Evolutionary conservation across 1,140 invertebrate species (phyloP).

Genomic region (Popillia japonica): DNA sequence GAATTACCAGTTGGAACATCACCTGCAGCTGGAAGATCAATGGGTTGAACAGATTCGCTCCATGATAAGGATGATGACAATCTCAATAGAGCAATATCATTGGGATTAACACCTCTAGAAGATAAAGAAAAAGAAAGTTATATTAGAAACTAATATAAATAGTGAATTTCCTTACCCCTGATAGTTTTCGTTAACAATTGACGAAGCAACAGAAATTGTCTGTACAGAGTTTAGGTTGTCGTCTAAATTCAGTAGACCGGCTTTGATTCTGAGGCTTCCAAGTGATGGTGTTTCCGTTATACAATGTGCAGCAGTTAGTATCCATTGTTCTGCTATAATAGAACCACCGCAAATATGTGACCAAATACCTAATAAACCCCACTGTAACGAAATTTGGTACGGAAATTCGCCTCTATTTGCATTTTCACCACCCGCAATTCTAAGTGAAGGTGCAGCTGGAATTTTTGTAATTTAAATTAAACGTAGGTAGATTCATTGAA

Average conservation of each 20-base stretch:
- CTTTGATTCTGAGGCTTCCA: constrained; percentile 52
- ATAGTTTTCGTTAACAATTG: constrained; percentile 63
- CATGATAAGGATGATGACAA: constrained; percentile 64
- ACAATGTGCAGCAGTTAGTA: constrained; percentile 68
- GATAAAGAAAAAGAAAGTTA: constrained; percentile 21
- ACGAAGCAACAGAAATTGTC: constrained; percentile 55
- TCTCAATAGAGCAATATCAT: constrained; percentile 72
- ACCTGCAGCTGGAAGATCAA: constrained; percentile 60
- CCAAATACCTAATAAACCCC: constrained; percentile 43
- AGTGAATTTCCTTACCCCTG: constrained; percentile 57
- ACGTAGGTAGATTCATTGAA: not conserved
- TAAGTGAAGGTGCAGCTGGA: not conserved
- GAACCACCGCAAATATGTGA: constrained; percentile 65
- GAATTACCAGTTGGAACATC: constrained; percentile 50
- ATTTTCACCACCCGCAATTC: constrained; percentile 50
- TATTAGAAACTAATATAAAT: too few species aligned
- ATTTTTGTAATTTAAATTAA: not conserved
- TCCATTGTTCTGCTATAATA: constrained; percentile 60
- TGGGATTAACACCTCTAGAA: constrained; percentile 62
- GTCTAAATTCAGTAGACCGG: constrained; percentile 58
- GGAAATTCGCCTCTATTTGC: constrained; percentile 57
- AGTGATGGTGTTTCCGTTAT: constrained; percentile 52
- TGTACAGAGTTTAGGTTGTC: constrained; percentile 59
- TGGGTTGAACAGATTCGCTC: constrained; percentile 62
- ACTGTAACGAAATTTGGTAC: constrained; percentile 61